phyloP scores from a whole-genome alignment of 2,888 invertebrate species.

The Panopea generosa region DNA sequence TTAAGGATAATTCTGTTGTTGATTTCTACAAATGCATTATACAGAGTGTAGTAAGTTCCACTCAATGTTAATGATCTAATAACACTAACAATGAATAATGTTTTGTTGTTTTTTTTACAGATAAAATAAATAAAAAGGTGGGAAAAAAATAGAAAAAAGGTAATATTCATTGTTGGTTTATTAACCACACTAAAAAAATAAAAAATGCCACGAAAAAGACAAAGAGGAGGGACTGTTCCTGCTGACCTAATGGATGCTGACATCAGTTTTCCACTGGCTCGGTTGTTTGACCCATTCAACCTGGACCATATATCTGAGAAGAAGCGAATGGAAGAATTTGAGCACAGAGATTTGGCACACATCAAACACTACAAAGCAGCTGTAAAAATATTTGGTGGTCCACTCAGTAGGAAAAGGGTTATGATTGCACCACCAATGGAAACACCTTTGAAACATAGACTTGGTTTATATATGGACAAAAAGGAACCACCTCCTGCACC shows the following conservation, averaged over 20 bases:
- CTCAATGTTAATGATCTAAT: no score
- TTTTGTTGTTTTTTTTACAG: no score
- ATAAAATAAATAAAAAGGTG: no score
- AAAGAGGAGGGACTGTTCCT: constrained; percentile 40
- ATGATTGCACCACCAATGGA: constrained; percentile 81
- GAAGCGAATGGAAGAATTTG: constrained; percentile 78
- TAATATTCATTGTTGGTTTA: background rate
- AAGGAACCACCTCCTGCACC: constrained; percentile 63
- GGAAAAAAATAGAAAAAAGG: constrained; percentile 1
- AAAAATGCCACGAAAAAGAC: constrained; percentile 60
- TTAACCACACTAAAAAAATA: constrained; percentile 13
- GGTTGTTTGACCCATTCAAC: constrained; percentile 82
- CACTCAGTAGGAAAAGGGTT: constrained; percentile 77
- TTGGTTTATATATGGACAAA: constrained; percentile 69
- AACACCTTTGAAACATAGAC: constrained; percentile 74
- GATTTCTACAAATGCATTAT: no score
- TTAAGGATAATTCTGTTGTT: no score
- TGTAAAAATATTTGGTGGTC: constrained; percentile 82
- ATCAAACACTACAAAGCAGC: constrained; percentile 82
- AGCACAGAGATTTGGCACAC: constrained; percentile 77
- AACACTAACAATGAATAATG: no score
- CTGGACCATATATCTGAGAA: constrained; percentile 81
- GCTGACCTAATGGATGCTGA: constrained; percentile 69
- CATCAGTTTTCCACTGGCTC: constrained; percentile 76
- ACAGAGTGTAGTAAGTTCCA: no score